These are phyloP conservation scores for Mizuhopecten yessoensis DNA, from an alignment of 1,140 invertebrate genomes.

Conservation along the genomic window DNA sequence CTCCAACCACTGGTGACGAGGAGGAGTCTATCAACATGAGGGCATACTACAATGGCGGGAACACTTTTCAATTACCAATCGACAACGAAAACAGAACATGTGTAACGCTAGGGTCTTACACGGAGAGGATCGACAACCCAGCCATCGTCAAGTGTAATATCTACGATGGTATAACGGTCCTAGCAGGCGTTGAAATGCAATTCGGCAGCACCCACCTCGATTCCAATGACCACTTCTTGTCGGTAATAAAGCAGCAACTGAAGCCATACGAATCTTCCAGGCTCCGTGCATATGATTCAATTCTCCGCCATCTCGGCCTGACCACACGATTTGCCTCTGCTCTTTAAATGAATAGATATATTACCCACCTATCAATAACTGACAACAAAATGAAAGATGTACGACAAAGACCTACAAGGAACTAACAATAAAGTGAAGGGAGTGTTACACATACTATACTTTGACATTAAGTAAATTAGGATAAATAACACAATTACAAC, in stretches of 20 bases:
- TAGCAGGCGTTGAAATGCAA: conserved; percentile 76
- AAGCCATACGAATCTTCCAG: not conserved
- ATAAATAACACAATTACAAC: too few relatives aligned
- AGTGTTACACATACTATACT: too few relatives aligned
- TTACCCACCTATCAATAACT: too few relatives aligned
- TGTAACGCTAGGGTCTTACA: conserved; percentile 50
- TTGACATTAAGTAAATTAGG: too few relatives aligned
- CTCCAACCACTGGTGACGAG: not conserved
- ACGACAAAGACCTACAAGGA: too few relatives aligned
- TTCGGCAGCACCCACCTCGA: conserved; percentile 61
- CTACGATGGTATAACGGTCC: conserved; percentile 69
- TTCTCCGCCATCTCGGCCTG: not conserved
- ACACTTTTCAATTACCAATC: conserved; percentile 58
- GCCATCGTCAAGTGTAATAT: conserved; percentile 73
- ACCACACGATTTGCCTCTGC: too few relatives aligned
- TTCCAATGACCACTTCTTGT: conserved; percentile 40
- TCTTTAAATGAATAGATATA: too few relatives aligned
- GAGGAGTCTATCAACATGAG: not conserved
- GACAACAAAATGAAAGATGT: too few relatives aligned
- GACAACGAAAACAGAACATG: not conserved
- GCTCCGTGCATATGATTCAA: not conserved
- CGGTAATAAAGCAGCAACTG: not conserved
- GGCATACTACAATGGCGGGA: conserved; percentile 74
- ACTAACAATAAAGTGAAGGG: too few relatives aligned
- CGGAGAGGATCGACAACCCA: conserved; percentile 51